A percentile compares a stretch with the other conserved stretches of the same genome.
phyloP scores from a whole-genome alignment of 2,797 vertebrate genomes.

The Enoplosus armatus region DNA sequence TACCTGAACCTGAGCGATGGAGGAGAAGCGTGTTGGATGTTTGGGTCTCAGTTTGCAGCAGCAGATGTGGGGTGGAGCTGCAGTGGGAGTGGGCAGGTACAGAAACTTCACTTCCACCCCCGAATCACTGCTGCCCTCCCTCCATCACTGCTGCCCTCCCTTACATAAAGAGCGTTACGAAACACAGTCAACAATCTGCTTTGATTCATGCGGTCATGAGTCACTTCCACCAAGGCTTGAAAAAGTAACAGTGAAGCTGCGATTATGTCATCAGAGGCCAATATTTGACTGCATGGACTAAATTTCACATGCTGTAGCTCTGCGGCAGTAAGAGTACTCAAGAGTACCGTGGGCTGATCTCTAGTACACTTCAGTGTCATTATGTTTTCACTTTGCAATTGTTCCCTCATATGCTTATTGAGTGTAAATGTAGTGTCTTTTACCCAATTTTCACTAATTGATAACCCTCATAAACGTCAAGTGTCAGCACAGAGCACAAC shows the following conservation, averaged over 20 bases:
- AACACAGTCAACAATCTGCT: constrained; percentile 42
- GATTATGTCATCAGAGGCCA: constrained; percentile 58
- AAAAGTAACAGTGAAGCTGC: constrained; percentile 42
- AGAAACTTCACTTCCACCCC: constrained; percentile 33
- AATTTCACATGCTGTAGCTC: background rate
- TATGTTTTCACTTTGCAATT: too few species aligned
- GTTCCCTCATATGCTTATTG: too few species aligned
- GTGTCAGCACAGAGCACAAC: too few species aligned
- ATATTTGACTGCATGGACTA: constrained; percentile 2
- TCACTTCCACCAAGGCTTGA: constrained; percentile 60
- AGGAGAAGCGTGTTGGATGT: constrained; percentile 17
- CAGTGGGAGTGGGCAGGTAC: constrained; percentile 37
- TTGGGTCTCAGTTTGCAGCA: background rate
- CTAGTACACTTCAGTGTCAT: too few species aligned
- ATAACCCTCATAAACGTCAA: too few species aligned
- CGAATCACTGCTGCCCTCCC: background rate
- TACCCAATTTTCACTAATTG: too few species aligned
- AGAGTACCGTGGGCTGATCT: too few species aligned
- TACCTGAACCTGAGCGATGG: background rate
- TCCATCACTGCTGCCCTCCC: background rate
- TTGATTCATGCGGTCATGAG: constrained; percentile 57
- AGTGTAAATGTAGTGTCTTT: too few species aligned
- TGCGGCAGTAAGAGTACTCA: background rate
- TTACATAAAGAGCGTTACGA: constrained; percentile 70
- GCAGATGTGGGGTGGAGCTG: constrained; percentile 45